Evolutionary conservation across 2,888 invertebrate species (phyloP).

Genomic region (Pristionchus exspectatus): DNA sequence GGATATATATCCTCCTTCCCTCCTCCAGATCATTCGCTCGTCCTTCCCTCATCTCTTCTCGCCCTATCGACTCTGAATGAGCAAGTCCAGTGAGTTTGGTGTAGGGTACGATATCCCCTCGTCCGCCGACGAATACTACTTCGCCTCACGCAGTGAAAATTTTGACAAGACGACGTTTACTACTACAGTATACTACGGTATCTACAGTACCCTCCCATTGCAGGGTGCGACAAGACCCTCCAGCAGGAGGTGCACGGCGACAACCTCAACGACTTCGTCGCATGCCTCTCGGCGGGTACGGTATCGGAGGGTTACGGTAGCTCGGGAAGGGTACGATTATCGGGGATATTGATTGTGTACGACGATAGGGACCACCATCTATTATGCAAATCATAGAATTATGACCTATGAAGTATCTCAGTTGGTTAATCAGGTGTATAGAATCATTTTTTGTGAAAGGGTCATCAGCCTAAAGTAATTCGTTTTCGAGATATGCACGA

Average conservation of each 20-base stretch:
- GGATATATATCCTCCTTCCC: not conserved
- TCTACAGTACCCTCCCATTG: slow-evolving; percentile 1
- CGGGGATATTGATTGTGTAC: not conserved
- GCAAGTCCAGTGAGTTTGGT: not conserved
- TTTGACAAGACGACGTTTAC: slow-evolving; percentile 6
- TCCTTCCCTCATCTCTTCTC: not conserved
- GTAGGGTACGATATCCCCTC: not conserved
- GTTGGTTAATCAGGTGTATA: no score
- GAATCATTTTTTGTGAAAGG: no score
- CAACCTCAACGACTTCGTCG: slow-evolving; percentile 47
- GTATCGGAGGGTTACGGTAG: slow-evolving; percentile 8
- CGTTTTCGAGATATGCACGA: no score
- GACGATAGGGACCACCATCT: no score
- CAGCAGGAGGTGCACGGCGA: slow-evolving; percentile 24
- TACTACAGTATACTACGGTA: not conserved
- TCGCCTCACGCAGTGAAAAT: not conserved
- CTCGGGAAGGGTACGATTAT: not conserved
- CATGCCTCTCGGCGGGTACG: not conserved
- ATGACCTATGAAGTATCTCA: no score
- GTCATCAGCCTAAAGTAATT: no score
- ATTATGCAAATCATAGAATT: no score
- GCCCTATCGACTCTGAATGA: not conserved
- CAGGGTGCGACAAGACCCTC: slow-evolving; percentile 10
- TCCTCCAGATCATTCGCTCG: not conserved
- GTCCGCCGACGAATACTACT: not conserved